These are phyloP conservation scores for Tubulanus polymorphus DNA, from an alignment of 2,888 invertebrate species.

Conservation along the genomic window DNA sequence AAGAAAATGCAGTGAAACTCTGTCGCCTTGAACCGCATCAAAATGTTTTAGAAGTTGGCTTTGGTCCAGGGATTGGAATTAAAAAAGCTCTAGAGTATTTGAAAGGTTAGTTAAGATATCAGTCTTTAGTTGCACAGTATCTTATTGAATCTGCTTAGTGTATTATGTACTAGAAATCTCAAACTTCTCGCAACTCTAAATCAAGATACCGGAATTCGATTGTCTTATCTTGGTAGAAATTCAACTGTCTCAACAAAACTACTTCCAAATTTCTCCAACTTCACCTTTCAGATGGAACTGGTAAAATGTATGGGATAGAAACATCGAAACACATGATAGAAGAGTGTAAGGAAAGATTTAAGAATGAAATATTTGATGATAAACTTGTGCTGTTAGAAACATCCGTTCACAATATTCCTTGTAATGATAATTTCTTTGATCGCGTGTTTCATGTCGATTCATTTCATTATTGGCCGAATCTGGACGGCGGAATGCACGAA, in stretches of 20 bases:
- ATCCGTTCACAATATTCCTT: slow-evolving; percentile 30
- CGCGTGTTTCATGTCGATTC: slow-evolving; percentile 39
- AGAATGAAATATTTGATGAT: slow-evolving; percentile 21
- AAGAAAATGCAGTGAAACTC: slow-evolving; percentile 27
- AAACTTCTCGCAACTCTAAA: too few relatives aligned
- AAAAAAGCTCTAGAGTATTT: slow-evolving; percentile 24
- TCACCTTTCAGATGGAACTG: slow-evolving; percentile 29
- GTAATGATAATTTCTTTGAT: slow-evolving; percentile 30
- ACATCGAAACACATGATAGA: slow-evolving; percentile 32
- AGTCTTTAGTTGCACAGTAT: not conserved
- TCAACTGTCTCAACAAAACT: not conserved
- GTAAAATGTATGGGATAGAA: slow-evolving; percentile 35
- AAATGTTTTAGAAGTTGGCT: slow-evolving; percentile 37
- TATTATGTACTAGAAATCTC: not conserved
- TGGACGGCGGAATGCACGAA: slow-evolving; percentile 25
- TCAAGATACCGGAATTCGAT: not conserved
- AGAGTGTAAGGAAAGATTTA: slow-evolving; percentile 18
- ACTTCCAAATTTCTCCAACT: not conserved
- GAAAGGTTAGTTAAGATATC: slow-evolving; percentile 24
- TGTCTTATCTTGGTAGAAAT: not conserved
- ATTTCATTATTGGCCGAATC: slow-evolving; percentile 43
- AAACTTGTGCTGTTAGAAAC: slow-evolving; percentile 27
- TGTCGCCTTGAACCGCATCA: slow-evolving; percentile 31
- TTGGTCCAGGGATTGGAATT: slow-evolving; percentile 35
- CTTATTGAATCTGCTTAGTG: not conserved